Conservation (phyloP, 2,797 vertebrate genomes). For the Coranthus polyacanthus region DNA sequence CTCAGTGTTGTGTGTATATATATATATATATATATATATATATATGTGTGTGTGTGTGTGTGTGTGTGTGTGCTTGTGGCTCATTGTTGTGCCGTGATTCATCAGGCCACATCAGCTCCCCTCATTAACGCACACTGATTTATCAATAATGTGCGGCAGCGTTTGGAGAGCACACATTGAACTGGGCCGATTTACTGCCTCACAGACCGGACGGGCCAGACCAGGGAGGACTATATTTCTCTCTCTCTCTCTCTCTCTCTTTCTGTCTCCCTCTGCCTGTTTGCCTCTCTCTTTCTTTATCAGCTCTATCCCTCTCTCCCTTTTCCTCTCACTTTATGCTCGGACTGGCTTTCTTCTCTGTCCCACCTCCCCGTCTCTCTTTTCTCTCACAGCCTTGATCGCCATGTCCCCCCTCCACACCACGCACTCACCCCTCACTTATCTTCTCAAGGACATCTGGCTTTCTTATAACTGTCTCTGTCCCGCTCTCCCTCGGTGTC, state of each 20-base stretch:
- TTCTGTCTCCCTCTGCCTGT: slow-evolving; percentile 18
- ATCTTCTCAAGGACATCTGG: slow-evolving; percentile 79
- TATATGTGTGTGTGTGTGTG: slow-evolving; percentile 21
- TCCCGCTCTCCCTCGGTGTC: slow-evolving; percentile 29
- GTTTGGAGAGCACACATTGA: slow-evolving; percentile 71
- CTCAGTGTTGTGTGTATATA: slow-evolving; percentile 10
- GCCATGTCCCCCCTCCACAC: slow-evolving; percentile 2
- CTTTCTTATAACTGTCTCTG: slow-evolving; percentile 41
- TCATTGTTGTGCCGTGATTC: slow-evolving; percentile 72
- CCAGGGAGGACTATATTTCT: slow-evolving; percentile 48
- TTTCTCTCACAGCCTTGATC: slow-evolving; percentile 38
- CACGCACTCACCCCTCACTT: slow-evolving; percentile 44
- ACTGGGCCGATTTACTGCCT: slow-evolving; percentile 73
- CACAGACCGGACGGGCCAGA: slow-evolving; percentile 43
- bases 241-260: slow-evolving; percentile 30
- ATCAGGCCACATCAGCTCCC: slow-evolving; percentile 71
- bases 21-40: too few relatives aligned
- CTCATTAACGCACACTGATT: slow-evolving; percentile 80
- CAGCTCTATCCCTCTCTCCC: slow-evolving; percentile 30
- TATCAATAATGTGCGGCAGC: slow-evolving; percentile 75
- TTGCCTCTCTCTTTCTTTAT: slow-evolving; percentile 31
- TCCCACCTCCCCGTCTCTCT: slow-evolving; percentile 14
- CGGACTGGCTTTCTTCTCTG: not conserved
- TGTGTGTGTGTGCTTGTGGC: slow-evolving; percentile 13
- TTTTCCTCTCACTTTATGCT: slow-evolving; percentile 29